A percentile compares a stretch with the other conserved stretches of the same genome.
Evolutionary conservation across 2,888 invertebrate genomes (phyloP).

Genomic region (Xanthia togata): DNA sequence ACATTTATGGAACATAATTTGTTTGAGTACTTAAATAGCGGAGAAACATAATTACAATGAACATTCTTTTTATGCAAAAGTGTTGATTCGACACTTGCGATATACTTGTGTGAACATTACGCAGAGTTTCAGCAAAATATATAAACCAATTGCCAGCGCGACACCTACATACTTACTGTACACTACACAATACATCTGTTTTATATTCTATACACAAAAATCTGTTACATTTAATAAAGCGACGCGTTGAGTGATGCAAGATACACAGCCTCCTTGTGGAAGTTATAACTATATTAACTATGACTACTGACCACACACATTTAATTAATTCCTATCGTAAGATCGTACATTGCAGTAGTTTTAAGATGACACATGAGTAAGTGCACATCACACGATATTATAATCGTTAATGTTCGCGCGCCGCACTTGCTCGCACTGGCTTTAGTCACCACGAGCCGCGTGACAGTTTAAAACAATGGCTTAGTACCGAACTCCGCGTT

Average conservation of each 20-base stretch:
- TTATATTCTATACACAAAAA: slow-evolving; percentile 25
- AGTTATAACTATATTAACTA: slow-evolving; percentile 10
- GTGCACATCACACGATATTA: slow-evolving; percentile 14
- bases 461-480: too few species aligned
- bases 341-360: slow-evolving; percentile 33
- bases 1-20: slow-evolving; percentile 11
- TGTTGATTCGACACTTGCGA: slow-evolving; percentile 17
- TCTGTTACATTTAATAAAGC: slow-evolving; percentile 25
- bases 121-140: slow-evolving; percentile 44
- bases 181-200: slow-evolving; percentile 3
- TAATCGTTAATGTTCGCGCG: background rate
- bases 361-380: background rate
- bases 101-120: slow-evolving; percentile 8
- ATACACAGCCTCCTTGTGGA: background rate
- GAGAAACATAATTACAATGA: slow-evolving; percentile 29
- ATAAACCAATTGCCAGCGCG: slow-evolving; percentile 44
- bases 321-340: slow-evolving; percentile 20
- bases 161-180: slow-evolving; percentile 19
- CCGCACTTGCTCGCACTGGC: background rate
- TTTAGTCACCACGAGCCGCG: background rate
- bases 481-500: background rate
- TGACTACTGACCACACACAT: slow-evolving; percentile 22
- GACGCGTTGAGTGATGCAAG: slow-evolving; percentile 42
- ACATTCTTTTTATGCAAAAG: slow-evolving; percentile 3
- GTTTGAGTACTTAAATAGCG: slow-evolving; percentile 34